Conservation (phyloP, 2,797 vertebrate genomes). For the Pipistrellus kuhlii region DNA sequence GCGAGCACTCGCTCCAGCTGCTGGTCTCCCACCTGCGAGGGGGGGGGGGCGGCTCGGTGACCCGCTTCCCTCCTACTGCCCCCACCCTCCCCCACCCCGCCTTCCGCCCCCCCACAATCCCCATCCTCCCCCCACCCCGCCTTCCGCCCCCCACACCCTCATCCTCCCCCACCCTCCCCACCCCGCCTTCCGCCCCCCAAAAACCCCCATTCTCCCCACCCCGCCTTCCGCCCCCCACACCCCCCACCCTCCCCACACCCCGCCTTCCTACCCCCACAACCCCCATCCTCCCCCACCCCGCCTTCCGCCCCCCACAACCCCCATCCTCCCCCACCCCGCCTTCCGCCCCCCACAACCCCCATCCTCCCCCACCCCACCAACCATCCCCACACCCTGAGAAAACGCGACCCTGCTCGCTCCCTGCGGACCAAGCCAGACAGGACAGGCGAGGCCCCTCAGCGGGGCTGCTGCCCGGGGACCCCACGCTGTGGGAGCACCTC, state of each 20-base stretch:
- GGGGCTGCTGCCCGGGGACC: not conserved
- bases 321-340: too few relatives aligned
- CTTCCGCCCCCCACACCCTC: not conserved
- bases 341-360: too few relatives aligned
- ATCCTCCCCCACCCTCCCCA: too few relatives aligned
- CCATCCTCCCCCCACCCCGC: not conserved
- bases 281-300: too few relatives aligned
- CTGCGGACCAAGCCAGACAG: not conserved
- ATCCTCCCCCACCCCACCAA: too few relatives aligned
- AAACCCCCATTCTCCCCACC: too few relatives aligned
- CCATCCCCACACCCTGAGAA: too few relatives aligned
- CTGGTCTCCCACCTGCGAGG: slow-evolving; percentile 96
- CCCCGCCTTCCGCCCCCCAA: too few relatives aligned
- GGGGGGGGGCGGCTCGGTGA: not conserved
- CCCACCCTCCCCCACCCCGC: too few relatives aligned
- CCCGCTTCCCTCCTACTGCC: accelerated
- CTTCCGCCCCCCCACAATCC: not conserved
- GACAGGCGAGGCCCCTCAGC: not conserved
- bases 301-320: too few relatives aligned
- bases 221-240: not conserved
- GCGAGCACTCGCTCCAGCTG: slow-evolving; percentile 98
- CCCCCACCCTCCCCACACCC: not conserved
- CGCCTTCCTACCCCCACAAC: accelerated
- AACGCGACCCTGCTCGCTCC: too few relatives aligned
- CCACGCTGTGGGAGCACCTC: accelerated